Evolutionary conservation across 2,888 invertebrate species (phyloP).

Genomic region (Lycia hirtaria): DNA sequence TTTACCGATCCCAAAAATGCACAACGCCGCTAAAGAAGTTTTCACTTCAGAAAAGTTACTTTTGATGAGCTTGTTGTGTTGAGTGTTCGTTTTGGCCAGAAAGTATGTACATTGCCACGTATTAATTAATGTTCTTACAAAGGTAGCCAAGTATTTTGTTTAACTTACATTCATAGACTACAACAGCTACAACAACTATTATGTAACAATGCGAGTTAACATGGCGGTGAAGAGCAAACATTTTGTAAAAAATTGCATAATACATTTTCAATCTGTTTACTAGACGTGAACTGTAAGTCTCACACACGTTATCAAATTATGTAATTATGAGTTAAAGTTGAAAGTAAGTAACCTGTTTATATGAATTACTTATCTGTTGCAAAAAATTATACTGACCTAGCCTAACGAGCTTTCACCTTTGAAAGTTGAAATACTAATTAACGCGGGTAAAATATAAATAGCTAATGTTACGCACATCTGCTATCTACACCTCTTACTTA

Average conservation of each 20-base stretch:
- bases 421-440: slow-evolving; percentile 1
- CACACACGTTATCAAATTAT: slow-evolving; percentile 6
- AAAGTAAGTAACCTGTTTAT: neutral
- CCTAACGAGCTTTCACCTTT: slow-evolving; percentile 14
- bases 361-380: neutral
- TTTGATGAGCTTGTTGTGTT: no score
- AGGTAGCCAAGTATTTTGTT: no score
- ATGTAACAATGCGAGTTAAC: no score
- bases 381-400: slow-evolving; percentile 15
- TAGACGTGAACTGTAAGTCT: neutral
- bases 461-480: neutral
- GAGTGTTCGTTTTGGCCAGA: no score
- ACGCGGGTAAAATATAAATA: neutral
- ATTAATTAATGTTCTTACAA: no score
- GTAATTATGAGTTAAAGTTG: slow-evolving; percentile 8
- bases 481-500: neutral
- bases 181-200: no score
- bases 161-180: no score
- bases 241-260: slow-evolving; percentile 2
- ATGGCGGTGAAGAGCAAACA: no score
- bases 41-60: no score
- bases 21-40: no score
- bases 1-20: no score
- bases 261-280: neutral
- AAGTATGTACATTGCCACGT: no score